phyloP scores from a whole-genome alignment of 2,797 vertebrate genomes.

The Pipistrellus pygmaeus region DNA sequence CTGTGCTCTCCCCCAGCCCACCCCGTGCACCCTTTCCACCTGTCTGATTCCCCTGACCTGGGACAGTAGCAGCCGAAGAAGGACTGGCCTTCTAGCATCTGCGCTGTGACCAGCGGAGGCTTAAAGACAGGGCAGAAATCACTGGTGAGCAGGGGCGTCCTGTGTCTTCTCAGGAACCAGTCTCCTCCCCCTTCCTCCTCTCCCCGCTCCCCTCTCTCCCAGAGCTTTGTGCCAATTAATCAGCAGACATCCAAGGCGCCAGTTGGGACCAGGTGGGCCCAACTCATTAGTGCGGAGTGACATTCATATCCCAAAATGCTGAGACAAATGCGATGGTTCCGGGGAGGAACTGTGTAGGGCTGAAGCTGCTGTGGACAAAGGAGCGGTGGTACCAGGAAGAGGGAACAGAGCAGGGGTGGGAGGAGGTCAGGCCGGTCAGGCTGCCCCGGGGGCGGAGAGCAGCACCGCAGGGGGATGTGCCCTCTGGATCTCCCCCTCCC shows the following conservation, averaged over 20 bases:
- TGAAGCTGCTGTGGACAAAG: not conserved
- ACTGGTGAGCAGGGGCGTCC: not conserved
- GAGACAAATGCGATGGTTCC: slow-evolving; percentile 44
- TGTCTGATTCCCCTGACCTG: not conserved
- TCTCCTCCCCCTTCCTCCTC: not conserved
- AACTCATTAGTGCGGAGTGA: slow-evolving; percentile 79
- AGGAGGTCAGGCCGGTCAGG: not conserved
- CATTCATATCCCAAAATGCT: slow-evolving; percentile 60
- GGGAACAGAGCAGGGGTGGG: accelerated
- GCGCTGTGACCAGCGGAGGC: not conserved
- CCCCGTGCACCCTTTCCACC: not conserved
- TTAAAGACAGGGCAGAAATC: not conserved
- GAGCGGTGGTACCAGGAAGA: not conserved
- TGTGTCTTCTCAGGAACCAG: not conserved
- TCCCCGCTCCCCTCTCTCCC: not conserved
- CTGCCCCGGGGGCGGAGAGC: not conserved
- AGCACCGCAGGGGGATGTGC: not conserved
- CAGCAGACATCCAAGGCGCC: slow-evolving; percentile 71
- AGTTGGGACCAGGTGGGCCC: slow-evolving; percentile 75
- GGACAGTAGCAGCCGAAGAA: not conserved
- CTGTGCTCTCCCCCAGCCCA: not conserved
- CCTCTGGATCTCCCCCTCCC: not conserved
- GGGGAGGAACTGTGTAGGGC: not conserved
- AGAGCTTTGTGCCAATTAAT: slow-evolving; percentile 76
- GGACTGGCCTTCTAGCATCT: not conserved